These are phyloP conservation scores for Phallusia fumigata DNA, from an alignment of 23 tunicate species.

Conservation along the genomic window DNA sequence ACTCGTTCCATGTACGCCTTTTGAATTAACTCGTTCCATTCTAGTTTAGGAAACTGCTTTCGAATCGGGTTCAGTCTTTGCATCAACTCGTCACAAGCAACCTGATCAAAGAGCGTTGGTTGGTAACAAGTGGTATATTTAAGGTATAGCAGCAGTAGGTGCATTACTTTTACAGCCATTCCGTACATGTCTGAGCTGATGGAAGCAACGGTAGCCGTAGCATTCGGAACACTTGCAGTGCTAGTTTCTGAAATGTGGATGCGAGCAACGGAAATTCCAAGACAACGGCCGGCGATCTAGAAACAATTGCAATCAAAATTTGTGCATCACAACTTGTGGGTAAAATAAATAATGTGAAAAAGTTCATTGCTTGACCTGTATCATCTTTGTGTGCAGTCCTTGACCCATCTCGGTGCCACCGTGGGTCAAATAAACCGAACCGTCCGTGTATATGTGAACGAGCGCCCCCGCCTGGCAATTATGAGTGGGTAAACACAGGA, in stretches of 20 bases:
- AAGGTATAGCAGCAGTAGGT: too few species aligned
- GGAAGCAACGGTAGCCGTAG: conserved; percentile 79
- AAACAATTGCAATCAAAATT: not conserved
- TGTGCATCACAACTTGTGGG: not conserved
- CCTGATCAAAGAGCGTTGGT: conserved; percentile 9
- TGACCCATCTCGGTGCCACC: conserved; percentile 99
- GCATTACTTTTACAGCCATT: conserved; percentile 81
- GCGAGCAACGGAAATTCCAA: conserved; percentile 58
- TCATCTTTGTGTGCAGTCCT: conserved; percentile 89
- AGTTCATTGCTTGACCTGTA: conserved; percentile 39
- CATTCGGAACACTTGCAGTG: conserved; percentile 81
- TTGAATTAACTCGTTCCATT: conserved; percentile 42
- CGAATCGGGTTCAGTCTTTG: conserved; percentile 50
- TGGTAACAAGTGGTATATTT: too few species aligned
- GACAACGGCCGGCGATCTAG: conserved; percentile 75
- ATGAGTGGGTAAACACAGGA: conserved; percentile 11
- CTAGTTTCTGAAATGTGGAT: conserved; percentile 73
- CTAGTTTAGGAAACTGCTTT: conserved; percentile 32
- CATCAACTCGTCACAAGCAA: conserved; percentile 67
- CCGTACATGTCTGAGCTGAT: conserved; percentile 78
- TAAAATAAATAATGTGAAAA: not conserved
- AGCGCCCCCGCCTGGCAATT: conserved; percentile 85
- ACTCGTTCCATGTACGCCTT: conserved; percentile 72
- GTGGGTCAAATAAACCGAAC: conserved; percentile 75
- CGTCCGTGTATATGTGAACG: conserved; percentile 80